Percentiles rank a stretch among this genome's conserved stretches.
These are phyloP conservation scores for Metopia argyrocephala DNA, from an alignment of 2,888 invertebrate genomes.

Conservation along the genomic window DNA sequence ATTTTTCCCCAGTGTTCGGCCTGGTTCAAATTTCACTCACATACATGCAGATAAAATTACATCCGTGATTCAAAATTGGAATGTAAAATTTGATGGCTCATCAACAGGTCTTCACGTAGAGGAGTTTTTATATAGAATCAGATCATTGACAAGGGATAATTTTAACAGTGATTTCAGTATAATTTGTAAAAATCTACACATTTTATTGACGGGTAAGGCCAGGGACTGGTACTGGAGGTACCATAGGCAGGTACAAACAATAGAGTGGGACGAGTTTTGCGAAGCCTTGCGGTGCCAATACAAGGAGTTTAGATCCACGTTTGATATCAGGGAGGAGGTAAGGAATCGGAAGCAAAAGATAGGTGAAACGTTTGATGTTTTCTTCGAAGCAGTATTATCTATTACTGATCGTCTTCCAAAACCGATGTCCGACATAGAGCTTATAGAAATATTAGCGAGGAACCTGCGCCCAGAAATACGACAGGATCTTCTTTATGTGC, in stretches of 20 bases:
- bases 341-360: background rate
- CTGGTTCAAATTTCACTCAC: no score
- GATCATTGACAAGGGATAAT: background rate
- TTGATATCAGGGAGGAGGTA: conserved; percentile 9
- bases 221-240: background rate
- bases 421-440: background rate
- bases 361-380: background rate
- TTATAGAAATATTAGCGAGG: background rate
- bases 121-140: background rate
- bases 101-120: background rate
- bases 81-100: background rate
- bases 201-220: background rate
- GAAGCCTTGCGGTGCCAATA: conserved; percentile 19
- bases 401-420: background rate
- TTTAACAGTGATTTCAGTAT: background rate
- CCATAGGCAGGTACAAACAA: background rate
- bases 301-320: conserved; percentile 14
- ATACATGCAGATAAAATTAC: background rate
- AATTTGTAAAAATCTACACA: background rate
- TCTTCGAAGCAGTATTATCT: background rate
- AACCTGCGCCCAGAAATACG: background rate
- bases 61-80: background rate
- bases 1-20: no score
- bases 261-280: conserved; percentile 43
- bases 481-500: no score